Base-by-base conservation (phyloP, 2,797 vertebrate genomes). In the Halcyon badia region DNA sequence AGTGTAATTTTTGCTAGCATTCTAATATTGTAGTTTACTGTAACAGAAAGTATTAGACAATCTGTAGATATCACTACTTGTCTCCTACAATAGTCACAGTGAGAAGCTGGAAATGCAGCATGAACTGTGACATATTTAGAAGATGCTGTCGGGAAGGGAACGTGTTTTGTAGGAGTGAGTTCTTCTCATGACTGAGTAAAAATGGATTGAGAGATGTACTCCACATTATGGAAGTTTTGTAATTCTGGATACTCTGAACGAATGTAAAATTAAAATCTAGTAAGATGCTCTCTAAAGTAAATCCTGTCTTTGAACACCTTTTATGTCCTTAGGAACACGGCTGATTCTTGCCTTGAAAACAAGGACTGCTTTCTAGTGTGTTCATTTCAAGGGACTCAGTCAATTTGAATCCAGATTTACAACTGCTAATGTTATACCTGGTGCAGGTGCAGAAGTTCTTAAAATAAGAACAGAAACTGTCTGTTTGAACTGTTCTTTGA, bases 221-320 rank as follows among this genome's bases (percentile, higher is more conserved):
- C 25, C 37, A 77, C 49, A 61, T 56, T 70, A 81, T 30, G 52
- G 25, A 91, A 84, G 76, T 92, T 89, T 72, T 3, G 11, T 28
- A 84, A 52, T 57, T 85, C 35, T 56, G 76, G n/a, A 75, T 92
- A 86, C 42, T 83, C 61, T 92, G 49, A 95, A 92, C 95, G 92
- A 90, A 83, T 65, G 48, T 33, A 93, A 90, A 90, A 86, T 77
- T 90, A 79, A 90, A 92, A 94, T 90, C 94, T 76, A 97, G 66
- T 79, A 88, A 64, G 31, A 77, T 41, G 51, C 68, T 76, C 75
- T 92, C 89, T 68, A 52, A 94, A 97, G 75, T 70, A 60, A 93
- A 46, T 37, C 62, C 90, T 89, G 46, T 78, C 61, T 94, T 94
- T 76, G 80, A 94, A 85, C 57, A 93, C 58, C 77, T 77, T 90